Evolutionary conservation across 2,113 vertebrate species (phyloP), one percentile per base, ranked within the genome.

Genomic region (Litocranius walleri): DNA sequence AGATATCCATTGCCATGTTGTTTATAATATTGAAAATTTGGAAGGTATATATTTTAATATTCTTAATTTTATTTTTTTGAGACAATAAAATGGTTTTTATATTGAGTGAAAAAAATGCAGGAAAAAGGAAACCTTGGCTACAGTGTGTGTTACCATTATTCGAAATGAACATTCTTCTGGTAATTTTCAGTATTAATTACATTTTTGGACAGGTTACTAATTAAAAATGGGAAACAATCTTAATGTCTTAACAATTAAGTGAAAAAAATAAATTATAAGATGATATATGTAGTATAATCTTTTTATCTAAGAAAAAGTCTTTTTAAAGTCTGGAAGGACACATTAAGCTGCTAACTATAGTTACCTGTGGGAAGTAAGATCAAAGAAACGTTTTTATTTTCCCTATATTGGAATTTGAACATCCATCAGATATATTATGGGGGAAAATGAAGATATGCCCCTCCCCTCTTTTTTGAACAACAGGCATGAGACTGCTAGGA

Each of bases 181-280:
- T 78, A 96, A 84, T 77, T 94, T 96, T 78, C 25, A 80, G 17
- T 83, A 97, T 95, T 97, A 92, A 94, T 74, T 97, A 21, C n/a
- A 52, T 45, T 81, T 92, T 97, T 87, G 45, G 74, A 77, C 62
- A 82, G 14, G 81, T 95, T 83, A 83, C 29, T 84, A 94, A 89
- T 97, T 97, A 40, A 52, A 81, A 81, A 52, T 81, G 29, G 78
- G 45, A 52, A 33, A 54, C 48, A 74, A 30, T 12, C 33, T 23
- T 64, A 21, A 45, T 36, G 45, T 25, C 52, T 67, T 83, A 14
- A 14, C 71, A 21, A 19, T 83, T 40, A 82, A 86, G 36, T 57
- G 25, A 84, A 67, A 80, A 61, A 78, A 67, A 2, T 8, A n/a
- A 17, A 16, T 57, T 71, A 61, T 56, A 90, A 52, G 84, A 48